A percentile compares a stretch with the other conserved stretches of the same genome.
These are phyloP conservation scores for Paraplagusia blochii DNA, from an alignment of 2,113 vertebrate species.

Conservation along the genomic window DNA sequence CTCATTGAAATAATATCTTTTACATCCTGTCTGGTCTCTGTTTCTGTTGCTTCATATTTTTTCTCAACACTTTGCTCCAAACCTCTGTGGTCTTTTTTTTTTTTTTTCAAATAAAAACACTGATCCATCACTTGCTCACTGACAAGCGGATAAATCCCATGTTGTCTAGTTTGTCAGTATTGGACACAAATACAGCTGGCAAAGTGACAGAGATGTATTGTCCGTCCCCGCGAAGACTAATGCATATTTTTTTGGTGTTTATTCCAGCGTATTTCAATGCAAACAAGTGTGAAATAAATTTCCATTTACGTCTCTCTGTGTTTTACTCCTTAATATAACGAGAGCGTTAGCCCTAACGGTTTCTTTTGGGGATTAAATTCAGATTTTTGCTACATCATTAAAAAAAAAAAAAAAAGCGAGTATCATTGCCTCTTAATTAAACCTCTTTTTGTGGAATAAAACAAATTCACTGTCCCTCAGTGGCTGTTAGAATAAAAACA, in stretches of 20 bases:
- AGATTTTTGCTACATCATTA: background rate
- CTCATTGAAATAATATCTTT: too few relatives aligned
- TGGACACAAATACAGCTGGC: slow-evolving; percentile 23
- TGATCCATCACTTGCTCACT: slow-evolving; percentile 31
- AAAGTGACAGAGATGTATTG: slow-evolving; percentile 38
- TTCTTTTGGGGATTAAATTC: background rate
- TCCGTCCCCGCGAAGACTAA: slow-evolving; percentile 1
- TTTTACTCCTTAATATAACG: background rate
- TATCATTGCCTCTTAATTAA: background rate
- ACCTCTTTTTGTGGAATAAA: background rate
- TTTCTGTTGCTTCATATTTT: too few relatives aligned
- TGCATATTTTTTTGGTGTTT: slow-evolving; percentile 34
- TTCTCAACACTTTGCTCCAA: too few relatives aligned
- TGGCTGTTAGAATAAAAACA: background rate
- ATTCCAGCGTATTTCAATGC: slow-evolving; percentile 1
- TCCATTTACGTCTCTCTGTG: background rate
- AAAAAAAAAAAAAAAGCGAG: too few relatives aligned
- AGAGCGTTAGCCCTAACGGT: background rate
- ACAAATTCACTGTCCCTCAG: background rate
- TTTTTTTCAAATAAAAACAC: slow-evolving; percentile 18
- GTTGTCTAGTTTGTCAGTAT: slow-evolving; percentile 12
- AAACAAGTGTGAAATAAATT: slow-evolving; percentile 4
- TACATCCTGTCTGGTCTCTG: too few relatives aligned
- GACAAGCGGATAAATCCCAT: slow-evolving; percentile 33
- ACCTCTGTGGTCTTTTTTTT: background rate